Evolutionary conservation across 2,888 invertebrate species (phyloP).

Genomic region (Lasioglossum villosulum): DNA sequence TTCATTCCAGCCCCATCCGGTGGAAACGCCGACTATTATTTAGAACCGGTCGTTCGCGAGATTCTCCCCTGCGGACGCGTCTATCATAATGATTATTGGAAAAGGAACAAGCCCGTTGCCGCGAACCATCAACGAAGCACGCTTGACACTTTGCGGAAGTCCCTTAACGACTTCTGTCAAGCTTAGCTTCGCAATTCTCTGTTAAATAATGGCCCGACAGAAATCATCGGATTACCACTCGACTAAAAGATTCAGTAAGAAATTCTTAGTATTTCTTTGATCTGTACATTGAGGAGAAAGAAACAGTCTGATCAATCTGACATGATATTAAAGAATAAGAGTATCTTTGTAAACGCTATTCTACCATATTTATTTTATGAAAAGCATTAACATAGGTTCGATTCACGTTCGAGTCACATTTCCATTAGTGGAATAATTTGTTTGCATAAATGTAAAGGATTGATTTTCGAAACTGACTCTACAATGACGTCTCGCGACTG

Average conservation of each 20-base stretch:
- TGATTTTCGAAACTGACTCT: neutral
- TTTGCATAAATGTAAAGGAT: neutral
- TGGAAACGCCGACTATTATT: constrained; percentile 21
- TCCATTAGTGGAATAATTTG: neutral
- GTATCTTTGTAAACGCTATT: neutral
- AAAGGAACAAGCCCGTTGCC: neutral
- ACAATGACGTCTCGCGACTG: neutral
- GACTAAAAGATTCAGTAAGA: neutral
- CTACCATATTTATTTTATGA: neutral
- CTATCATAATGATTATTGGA: neutral
- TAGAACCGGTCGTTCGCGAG: neutral
- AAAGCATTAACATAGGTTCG: too few relatives aligned
- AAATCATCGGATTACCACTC: neutral
- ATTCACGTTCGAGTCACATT: too few relatives aligned
- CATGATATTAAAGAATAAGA: too few relatives aligned
- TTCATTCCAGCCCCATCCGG: constrained; percentile 11
- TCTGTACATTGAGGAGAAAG: neutral
- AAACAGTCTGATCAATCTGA: too few relatives aligned
- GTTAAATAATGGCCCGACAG: neutral
- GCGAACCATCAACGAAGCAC: neutral
- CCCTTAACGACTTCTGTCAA: constrained; percentile 2
- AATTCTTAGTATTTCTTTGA: neutral
- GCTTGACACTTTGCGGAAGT: neutral
- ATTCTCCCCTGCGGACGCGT: neutral
- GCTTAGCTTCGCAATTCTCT: neutral